Conservation (phyloP, 1,140 invertebrate genomes). For the Ruditapes philippinarum region DNA sequence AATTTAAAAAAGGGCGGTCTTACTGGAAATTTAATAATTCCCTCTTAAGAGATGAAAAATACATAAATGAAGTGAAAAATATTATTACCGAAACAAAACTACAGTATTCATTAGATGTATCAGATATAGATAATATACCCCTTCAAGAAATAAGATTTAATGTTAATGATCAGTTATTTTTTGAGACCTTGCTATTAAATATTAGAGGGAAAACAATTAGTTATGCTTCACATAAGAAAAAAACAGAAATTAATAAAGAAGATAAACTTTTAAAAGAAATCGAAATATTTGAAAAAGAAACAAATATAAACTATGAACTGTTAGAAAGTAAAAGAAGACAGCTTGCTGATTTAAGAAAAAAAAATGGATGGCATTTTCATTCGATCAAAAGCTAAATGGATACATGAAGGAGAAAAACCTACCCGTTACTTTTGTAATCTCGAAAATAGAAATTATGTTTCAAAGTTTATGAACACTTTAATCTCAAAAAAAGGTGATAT, state of each 20-base stretch:
- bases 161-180: slow-evolving; percentile 4
- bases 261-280: neutral
- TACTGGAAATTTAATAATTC: slow-evolving; percentile 39
- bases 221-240: neutral
- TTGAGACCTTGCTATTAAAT: no score
- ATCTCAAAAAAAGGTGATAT: neutral
- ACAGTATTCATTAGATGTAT: neutral
- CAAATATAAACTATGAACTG: neutral
- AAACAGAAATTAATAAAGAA: neutral
- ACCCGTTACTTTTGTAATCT: neutral
- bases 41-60: neutral
- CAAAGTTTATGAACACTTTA: slow-evolving; percentile 22
- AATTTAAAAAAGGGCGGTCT: slow-evolving; percentile 30
- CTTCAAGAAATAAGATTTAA: neutral
- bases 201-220: neutral
- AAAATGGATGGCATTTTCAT: neutral
- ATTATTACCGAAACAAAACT: neutral
- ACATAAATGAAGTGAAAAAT: neutral
- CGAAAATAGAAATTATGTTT: slow-evolving; percentile 11
- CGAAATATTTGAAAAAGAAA: neutral
- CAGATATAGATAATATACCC: neutral
- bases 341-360: neutral
- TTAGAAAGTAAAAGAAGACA: neutral
- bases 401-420: slow-evolving; percentile 25
- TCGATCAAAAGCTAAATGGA: slow-evolving; percentile 12